These are phyloP conservation scores for Phengaris alcon DNA, from an alignment of 2,888 invertebrate species.

Conservation along the genomic window DNA sequence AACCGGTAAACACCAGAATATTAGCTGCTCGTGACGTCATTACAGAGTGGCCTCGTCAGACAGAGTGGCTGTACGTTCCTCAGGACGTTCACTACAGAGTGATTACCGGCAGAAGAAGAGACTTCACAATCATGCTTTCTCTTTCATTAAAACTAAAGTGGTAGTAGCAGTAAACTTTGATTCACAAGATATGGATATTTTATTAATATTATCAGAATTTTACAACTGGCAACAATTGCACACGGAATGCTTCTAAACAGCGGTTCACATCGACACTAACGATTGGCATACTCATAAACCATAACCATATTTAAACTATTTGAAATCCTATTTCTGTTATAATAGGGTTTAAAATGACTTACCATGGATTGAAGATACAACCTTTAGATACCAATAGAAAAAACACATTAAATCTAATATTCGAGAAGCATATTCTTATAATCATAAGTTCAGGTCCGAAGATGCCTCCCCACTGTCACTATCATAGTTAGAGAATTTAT, in stretches of 20 bases:
- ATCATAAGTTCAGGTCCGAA: slow-evolving; percentile 25
- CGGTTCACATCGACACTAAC: slow-evolving; percentile 1
- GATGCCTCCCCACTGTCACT: slow-evolving; percentile 8
- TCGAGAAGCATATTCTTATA: slow-evolving; percentile 23
- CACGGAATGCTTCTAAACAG: slow-evolving; percentile 10
- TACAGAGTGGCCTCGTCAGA: too few species aligned
- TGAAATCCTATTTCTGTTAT: not conserved
- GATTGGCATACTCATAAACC: not conserved
- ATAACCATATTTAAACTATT: not conserved
- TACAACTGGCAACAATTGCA: slow-evolving; percentile 28
- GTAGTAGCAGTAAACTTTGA: not conserved
- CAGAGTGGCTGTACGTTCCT: too few species aligned
- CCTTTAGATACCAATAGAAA: too few species aligned
- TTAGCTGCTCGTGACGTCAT: too few species aligned
- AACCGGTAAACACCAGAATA: too few species aligned
- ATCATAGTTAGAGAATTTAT: slow-evolving; percentile 6
- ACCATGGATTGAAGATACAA: not conserved
- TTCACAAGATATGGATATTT: not conserved
- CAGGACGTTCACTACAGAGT: too few species aligned
- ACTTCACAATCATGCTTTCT: too few species aligned
- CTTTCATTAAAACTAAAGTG: too few species aligned
- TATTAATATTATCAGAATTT: slow-evolving; percentile 19
- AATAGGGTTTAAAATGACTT: not conserved
- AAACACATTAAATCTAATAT: slow-evolving; percentile 20
- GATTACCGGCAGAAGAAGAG: too few species aligned